Evolutionary conservation across 2,113 vertebrate species (phyloP), one percentile per base, ranked within the genome.

Genomic region (Tragelaphus scriptus): DNA sequence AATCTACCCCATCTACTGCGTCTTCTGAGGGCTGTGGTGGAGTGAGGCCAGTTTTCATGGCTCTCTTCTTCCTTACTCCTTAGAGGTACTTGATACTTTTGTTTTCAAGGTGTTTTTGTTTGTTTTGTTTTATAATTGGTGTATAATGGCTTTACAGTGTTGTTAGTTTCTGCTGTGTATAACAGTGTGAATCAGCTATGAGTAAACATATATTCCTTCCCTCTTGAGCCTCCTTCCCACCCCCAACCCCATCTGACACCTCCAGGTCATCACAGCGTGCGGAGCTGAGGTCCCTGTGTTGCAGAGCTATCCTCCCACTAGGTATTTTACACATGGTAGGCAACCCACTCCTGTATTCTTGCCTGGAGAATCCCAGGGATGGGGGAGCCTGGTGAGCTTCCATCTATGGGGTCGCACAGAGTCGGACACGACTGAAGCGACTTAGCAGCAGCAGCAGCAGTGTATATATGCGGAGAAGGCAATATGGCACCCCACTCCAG

Each of bases 21-120:
- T 86, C 19, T 68, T 61, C 49, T 61, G 30, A 61, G 36, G 44
- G 25, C 47, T 85, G 9, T 85, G 65, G 21, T 91, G 12, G 55
- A 63, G 23, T 91, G 56, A 94, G 47, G 32, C 30, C 56, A 79
- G 21, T 10, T 77, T 88, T 88, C 32, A 36, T 28, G 81, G 53
- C n/a, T 82, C 2, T 82, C 26, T 9, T 8, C 44, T 59, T 58
- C 15, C 58, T 93, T 90, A 23, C 16, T 93, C 28, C 36, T 91
- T 58, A 32, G 11, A 85, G 32, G 26, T 11, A 79, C 63, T 59
- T 87, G 26, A 30, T 93, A 47, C 58, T 95, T 94, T 90, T 56
- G 32, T 90, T 93, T 90, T 59, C 11, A 56, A 58, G 68, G 40
- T 14, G 58, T 55, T 53, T 90, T n/a, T 49, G 47, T 49, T 9